A percentile compares a stretch with the other conserved stretches of the same genome.
Conservation (phyloP, 2,113 vertebrate genomes). For the Larimichthys crocea region DNA sequence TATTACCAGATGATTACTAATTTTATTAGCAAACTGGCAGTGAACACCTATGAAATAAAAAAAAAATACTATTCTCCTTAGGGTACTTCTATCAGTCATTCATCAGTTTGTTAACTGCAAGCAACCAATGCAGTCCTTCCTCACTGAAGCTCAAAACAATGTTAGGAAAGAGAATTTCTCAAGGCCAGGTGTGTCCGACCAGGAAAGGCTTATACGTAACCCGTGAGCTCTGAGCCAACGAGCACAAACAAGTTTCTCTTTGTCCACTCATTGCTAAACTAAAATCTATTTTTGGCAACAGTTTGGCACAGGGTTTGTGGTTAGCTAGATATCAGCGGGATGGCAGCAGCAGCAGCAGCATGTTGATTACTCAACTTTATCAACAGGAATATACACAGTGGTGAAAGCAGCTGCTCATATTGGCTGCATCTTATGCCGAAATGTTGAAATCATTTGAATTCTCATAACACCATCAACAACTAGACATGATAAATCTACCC, state of each 20-base stretch:
- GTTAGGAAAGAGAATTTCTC: not conserved
- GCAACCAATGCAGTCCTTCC: not conserved
- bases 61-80: not conserved
- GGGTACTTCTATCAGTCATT: not conserved
- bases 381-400: not conserved
- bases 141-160: not conserved
- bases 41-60: not conserved
- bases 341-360: not conserved
- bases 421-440: not conserved
- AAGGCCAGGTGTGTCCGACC: not conserved
- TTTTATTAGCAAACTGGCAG: not conserved
- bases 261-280: not conserved
- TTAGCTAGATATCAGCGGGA: not conserved
- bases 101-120: not conserved
- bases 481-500: no score
- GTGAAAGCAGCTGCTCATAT: not conserved
- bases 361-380: not conserved
- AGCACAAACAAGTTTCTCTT: not conserved
- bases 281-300: not conserved
- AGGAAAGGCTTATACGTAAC: not conserved
- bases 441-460: not conserved
- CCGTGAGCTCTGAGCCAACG: not conserved
- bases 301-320: conserved; percentile 4
- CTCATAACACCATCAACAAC: no score
- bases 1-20: not conserved